Percentiles rank a stretch among this genome's conserved stretches.
Evolutionary conservation across 2,888 invertebrate species (phyloP).

Genomic region (Drosophila rellima): DNA sequence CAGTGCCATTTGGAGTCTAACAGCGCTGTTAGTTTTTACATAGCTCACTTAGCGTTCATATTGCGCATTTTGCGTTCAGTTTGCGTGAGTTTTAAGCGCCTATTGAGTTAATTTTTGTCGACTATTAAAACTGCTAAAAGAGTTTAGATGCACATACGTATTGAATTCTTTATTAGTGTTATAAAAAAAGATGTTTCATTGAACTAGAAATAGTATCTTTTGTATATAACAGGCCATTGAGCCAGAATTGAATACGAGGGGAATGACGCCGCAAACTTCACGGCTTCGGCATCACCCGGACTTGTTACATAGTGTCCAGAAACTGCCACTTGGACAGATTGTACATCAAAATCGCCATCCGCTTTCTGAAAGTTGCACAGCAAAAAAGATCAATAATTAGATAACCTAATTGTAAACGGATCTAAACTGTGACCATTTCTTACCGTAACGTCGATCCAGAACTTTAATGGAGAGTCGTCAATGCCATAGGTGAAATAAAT

Average conservation of each 20-base stretch:
- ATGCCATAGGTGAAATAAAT: constrained; percentile 74
- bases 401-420: neutral
- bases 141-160: neutral
- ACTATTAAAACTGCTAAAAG: no score
- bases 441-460: constrained; percentile 71
- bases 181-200: neutral
- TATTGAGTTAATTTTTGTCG: neutral
- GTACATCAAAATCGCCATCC: constrained; percentile 59
- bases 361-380: constrained; percentile 38
- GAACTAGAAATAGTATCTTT: constrained; percentile 77
- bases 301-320: constrained; percentile 85
- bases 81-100: neutral
- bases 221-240: constrained; percentile 86
- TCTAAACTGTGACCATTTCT: neutral
- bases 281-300: constrained; percentile 84
- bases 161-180: neutral
- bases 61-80: neutral
- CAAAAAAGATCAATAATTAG: neutral
- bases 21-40: neutral
- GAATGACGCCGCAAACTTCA: constrained; percentile 81
- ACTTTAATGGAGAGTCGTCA: constrained; percentile 64
- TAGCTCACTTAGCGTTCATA: constrained; percentile 25
- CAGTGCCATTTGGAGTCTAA: constrained; percentile 5
- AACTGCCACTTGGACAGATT: constrained; percentile 85
- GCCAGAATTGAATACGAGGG: constrained; percentile 86